Base-by-base conservation (phyloP, 1,140 invertebrate species). In the Lepidostoma basale region DNA sequence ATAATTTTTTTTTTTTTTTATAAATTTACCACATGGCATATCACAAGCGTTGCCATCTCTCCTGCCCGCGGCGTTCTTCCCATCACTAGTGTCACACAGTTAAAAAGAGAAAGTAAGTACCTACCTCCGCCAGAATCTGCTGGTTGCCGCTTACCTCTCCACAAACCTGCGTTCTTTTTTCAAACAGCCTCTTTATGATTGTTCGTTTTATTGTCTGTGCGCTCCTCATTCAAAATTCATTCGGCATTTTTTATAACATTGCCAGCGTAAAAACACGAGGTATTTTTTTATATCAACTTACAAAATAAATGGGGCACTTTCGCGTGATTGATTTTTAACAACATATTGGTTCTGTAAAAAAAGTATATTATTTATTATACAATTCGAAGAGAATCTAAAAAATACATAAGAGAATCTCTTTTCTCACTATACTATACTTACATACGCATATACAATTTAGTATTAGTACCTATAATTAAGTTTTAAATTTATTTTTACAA, bases 21-120 rank as follows among this genome's bases (percentile, higher is more conserved):
- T 30, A 30, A 1, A 2, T 14, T 18, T 22, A 12, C 59, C n/a
- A 26, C 59, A 28, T 6, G 5, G 0, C 10, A 12, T 26, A 44
- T 62, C 59, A 62, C 59, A 62, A 12, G 5, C 12, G 39, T 14
- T 26, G 4, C n/a, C 14, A 39, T 25, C 28, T 18, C 22, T n/a
- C 18, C 9, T 16, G 10, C 12, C 12, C 20, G 18, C 14, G 10
- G n/a, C 44, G 25, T 14, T 22, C 14, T 23, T 22, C 45, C 14
- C 22, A 14, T 23, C 22, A 8, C 9, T 10, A 49, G 10, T 18
- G 14, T 49, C 14, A 18, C 45, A 49, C 42, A 14, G 36, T 44
- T 39, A 40, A 62, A 62, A 62, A 62, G 59, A 62, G 59, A 62
- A 62, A 62, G 40, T 62, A 62, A 18, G 16, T 10, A 58, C 54